Conservation (phyloP, 2,888 invertebrate species). For the Platynereis dumerilii region DNA sequence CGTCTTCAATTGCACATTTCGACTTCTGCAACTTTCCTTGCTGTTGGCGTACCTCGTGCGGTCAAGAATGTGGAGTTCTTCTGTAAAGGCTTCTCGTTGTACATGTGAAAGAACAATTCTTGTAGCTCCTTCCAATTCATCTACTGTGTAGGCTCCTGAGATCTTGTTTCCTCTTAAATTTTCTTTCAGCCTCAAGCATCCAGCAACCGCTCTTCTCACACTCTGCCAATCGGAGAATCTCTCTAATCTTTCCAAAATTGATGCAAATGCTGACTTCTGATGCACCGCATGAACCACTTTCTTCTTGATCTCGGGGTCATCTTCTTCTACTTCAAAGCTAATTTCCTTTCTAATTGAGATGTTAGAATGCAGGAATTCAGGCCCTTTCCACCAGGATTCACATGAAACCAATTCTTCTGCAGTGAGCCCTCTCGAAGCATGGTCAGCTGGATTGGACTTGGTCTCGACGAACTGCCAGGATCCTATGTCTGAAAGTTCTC, state of each 20-base stretch:
- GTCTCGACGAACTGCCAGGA: constrained; percentile 44
- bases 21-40: too few species aligned
- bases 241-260: constrained; percentile 10
- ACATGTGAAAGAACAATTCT: background rate
- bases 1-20: too few species aligned
- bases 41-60: too few species aligned
- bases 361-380: constrained; percentile 26
- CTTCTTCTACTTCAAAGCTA: background rate
- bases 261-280: background rate
- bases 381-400: constrained; percentile 27
- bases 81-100: constrained; percentile 16
- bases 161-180: background rate
- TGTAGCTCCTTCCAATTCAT: constrained; percentile 13
- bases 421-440: constrained; percentile 39
- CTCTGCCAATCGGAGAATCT: constrained; percentile 22
- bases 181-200: background rate
- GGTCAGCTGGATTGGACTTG: constrained; percentile 49
- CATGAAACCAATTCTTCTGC: constrained; percentile 23
- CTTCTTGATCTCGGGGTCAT: constrained; percentile 18
- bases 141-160: background rate
- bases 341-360: background rate
- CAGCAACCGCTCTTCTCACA: background rate
- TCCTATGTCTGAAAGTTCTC: constrained; percentile 25
- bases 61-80: constrained; percentile 8
- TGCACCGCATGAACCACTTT: background rate